phyloP scores from a whole-genome alignment of 2,113 vertebrate species.

The Laticauda laticaudata region DNA sequence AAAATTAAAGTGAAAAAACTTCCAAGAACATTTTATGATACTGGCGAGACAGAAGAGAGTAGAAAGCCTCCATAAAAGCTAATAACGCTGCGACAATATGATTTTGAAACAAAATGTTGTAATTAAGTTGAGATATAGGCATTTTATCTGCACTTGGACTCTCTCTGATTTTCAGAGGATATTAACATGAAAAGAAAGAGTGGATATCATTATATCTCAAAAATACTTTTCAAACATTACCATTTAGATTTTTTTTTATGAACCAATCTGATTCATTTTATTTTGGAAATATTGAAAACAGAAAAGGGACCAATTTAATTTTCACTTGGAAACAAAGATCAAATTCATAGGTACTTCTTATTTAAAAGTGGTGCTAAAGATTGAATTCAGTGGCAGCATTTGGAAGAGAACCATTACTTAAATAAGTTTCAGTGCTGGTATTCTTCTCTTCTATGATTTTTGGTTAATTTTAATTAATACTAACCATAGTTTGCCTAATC shows the following conservation, averaged over 20 bases:
- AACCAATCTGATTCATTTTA: neutral
- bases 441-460: neutral
- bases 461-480: neutral
- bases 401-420: neutral
- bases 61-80: fast-evolving
- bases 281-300: neutral
- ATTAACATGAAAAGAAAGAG: neutral
- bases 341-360: neutral
- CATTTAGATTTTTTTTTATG: neutral
- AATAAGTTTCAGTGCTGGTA: neutral
- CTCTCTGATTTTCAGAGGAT: neutral
- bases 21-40: neutral
- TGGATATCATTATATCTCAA: neutral
- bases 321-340: neutral
- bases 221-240: neutral
- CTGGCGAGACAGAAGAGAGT: neutral
- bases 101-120: neutral
- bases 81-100: neutral
- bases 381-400: neutral
- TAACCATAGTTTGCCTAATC: neutral
- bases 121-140: fast-evolving
- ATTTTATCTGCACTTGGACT: neutral
- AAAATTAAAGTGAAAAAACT: neutral
- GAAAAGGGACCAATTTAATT: neutral
- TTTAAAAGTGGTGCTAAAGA: neutral